Evolutionary conservation across 2,113 vertebrate species (phyloP).

Genomic region (Ellobius talpinus): DNA sequence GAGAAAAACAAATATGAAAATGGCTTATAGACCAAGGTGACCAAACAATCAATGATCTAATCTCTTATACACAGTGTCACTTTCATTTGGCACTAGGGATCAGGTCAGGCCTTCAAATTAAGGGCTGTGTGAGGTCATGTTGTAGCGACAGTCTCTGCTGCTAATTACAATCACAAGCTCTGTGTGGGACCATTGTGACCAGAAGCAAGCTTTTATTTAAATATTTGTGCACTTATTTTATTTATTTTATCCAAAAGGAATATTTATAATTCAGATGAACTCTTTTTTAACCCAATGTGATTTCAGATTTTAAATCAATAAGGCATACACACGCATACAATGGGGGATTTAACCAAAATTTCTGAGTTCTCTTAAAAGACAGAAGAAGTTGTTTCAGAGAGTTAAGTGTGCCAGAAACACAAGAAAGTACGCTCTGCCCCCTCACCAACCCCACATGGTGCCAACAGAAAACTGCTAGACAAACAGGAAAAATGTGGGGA

Average conservation of each 20-base stretch:
- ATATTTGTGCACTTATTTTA: background rate
- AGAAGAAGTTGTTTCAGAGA: background rate
- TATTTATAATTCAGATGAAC: constrained; percentile 48
- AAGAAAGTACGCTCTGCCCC: background rate
- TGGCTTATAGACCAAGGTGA: background rate
- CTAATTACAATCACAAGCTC: background rate
- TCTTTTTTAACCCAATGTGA: background rate
- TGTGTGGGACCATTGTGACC: background rate
- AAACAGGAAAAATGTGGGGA: background rate
- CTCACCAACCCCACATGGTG: background rate
- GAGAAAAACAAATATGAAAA: background rate
- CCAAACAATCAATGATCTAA: background rate
- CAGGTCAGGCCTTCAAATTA: background rate
- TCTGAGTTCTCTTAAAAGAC: background rate
- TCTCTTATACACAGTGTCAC: background rate
- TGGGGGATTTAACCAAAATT: constrained; percentile 29
- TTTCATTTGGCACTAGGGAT: background rate
- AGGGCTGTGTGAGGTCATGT: background rate
- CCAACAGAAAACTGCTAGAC: constrained; percentile 27
- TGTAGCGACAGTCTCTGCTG: background rate
- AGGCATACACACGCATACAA: background rate
- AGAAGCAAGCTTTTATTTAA: constrained; percentile 34
- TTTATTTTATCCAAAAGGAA: background rate
- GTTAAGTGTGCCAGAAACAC: background rate
- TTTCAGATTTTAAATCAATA: constrained; percentile 24